Evolutionary conservation across 1,140 invertebrate genomes (phyloP), one percentile per base, ranked within the genome.

Genomic region (Hylaeus volcanicus): DNA sequence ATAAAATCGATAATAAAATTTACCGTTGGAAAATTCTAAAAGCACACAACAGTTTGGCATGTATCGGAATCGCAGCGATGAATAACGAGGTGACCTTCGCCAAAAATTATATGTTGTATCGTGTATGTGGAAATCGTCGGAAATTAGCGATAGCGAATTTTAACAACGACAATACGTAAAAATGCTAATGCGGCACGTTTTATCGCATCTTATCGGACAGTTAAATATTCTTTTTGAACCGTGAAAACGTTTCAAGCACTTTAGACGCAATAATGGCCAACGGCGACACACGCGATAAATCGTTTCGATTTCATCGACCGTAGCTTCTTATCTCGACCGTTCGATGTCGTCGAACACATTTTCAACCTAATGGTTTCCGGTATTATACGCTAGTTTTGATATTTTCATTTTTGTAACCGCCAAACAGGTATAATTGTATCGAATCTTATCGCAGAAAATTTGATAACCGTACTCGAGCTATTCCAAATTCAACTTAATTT

Each of bases 151-250:
- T 64, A 45, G 2, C 3, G 45, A 73, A 45, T 56, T 53, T 3
- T 14, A 68, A 8, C 5, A 6, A 9, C 11, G 45, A n/a, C 2
- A 37, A 14, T 26, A n/a, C 48, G 51, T 53, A 74, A 51, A 45
- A 51, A 79, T 48, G 55, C 43, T 65, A 74, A 79, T 79, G 26
- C 41, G 12, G 55, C 70, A 14, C 3, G 11, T 58, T 66, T 45
- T 66, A 64, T 56, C 55, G 70, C 6, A 14, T 45, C 48, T 74
- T 79, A 79, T 79, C 71, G 51, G 5, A 15, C 5, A 26, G 4
- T 1, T 39, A 37, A 74, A 74, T 66, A 79, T 64, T 51, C 61
- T 65, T 65, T 48, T 39, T 5, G 39, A 37, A 65, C 45, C 26
- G 48, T 69, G 26, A 39, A 48, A 55, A 45, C 53, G 14, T 60